A percentile compares a stretch with the other conserved stretches of the same genome.
These are phyloP conservation scores for Paracanthobrama guichenoti DNA, from an alignment of 2,113 vertebrate species.

Conservation along the genomic window DNA sequence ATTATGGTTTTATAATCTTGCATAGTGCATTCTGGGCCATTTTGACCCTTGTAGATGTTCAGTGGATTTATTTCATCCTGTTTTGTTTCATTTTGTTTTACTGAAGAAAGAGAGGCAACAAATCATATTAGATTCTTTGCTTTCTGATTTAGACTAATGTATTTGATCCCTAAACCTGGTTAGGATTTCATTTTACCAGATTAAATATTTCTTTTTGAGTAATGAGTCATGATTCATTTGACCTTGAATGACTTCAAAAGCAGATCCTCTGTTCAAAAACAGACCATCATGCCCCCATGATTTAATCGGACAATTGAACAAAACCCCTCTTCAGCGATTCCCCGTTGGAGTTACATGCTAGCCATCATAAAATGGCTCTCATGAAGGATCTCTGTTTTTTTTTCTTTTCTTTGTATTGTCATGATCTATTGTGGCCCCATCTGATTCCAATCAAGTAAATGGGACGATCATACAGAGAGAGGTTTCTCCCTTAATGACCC, in stretches of 20 bases:
- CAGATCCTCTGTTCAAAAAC: background rate
- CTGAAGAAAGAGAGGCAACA: background rate
- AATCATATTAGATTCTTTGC: constrained; percentile 18
- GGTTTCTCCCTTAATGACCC: constrained; percentile 33
- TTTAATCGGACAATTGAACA: constrained; percentile 46
- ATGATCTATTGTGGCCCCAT: constrained; percentile 38
- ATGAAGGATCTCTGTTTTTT: constrained; percentile 36
- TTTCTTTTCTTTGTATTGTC: constrained; percentile 46
- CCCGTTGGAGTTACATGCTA: constrained; percentile 3
- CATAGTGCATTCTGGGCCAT: background rate
- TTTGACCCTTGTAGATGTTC: constrained; percentile 3
- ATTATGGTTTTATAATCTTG: constrained; percentile 29
- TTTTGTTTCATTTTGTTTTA: constrained; percentile 10
- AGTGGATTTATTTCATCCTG: constrained; percentile 30
- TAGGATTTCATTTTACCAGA: constrained; percentile 44
- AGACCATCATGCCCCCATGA: constrained; percentile 1
- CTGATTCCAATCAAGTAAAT: constrained; percentile 58
- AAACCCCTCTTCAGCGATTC: constrained; percentile 38
- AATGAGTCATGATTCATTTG: constrained; percentile 34
- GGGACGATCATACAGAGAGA: constrained; percentile 25
- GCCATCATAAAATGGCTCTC: constrained; percentile 19
- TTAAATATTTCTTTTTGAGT: constrained; percentile 44
- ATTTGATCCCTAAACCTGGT: constrained; percentile 40
- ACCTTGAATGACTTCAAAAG: constrained; percentile 43
- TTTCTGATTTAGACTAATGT: constrained; percentile 2